These are phyloP conservation scores for Sympetrum striolatum DNA, from an alignment of 2,888 invertebrate genomes.

Conservation along the genomic window DNA sequence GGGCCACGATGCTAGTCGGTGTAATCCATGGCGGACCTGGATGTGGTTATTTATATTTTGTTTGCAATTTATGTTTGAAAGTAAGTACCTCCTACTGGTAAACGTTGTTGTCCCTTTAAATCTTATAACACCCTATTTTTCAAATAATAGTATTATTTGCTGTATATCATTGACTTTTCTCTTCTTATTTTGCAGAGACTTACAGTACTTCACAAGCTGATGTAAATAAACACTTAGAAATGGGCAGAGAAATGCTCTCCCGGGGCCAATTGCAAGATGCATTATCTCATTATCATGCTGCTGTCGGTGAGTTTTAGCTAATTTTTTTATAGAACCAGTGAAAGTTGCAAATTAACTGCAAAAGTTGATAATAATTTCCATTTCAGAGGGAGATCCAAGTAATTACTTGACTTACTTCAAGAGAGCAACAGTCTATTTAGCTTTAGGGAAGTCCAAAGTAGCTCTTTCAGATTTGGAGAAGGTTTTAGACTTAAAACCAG, in stretches of 20 bases:
- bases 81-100: background rate
- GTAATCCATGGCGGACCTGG: background rate
- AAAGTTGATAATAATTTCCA: background rate
- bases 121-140: background rate
- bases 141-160: background rate
- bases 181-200: constrained; percentile 65
- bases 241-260: constrained; percentile 90
- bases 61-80: constrained; percentile 13
- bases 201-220: constrained; percentile 76
- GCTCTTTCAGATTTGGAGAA: constrained; percentile 92
- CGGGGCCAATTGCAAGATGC: constrained; percentile 95
- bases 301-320: constrained; percentile 77
- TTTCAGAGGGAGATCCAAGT: constrained; percentile 88
- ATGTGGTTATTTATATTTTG: constrained; percentile 32
- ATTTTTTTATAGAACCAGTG: background rate
- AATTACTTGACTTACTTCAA: constrained; percentile 97
- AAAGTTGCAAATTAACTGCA: background rate
- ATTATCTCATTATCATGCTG: constrained; percentile 95
- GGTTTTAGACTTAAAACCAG: constrained; percentile 92
- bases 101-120: background rate
- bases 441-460: constrained; percentile 93
- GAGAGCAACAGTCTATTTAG: constrained; percentile 94
- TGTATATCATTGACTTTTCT: background rate
- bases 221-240: constrained; percentile 90
- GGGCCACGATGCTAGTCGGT: background rate